Conservation (phyloP, 2,888 invertebrate genomes). For the Chrysodeixis includens region DNA sequence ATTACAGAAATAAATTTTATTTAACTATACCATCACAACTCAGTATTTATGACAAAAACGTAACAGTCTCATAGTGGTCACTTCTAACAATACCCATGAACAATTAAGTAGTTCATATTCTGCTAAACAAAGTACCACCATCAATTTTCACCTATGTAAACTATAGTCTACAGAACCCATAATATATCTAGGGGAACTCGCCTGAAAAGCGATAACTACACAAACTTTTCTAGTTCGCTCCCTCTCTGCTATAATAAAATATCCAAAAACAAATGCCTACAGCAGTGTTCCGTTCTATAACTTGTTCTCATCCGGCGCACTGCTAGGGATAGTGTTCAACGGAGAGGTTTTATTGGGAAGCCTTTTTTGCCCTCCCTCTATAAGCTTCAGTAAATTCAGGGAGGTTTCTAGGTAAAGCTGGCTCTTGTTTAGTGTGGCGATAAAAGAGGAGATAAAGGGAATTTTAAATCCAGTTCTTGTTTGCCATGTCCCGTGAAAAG, state of each 20-base stretch:
- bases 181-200: conserved; percentile 11
- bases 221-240: conserved; percentile 43
- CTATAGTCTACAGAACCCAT: neutral
- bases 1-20: no score
- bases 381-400: neutral
- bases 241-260: conserved; percentile 51
- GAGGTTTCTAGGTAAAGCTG: neutral
- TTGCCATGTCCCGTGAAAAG: no score
- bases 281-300: conserved; percentile 62
- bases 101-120: neutral
- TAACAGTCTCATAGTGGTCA: no score
- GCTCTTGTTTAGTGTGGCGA: neutral
- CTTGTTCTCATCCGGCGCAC: conserved; percentile 57
- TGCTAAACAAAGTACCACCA: neutral
- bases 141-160: conserved; percentile 1
- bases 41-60: no score
- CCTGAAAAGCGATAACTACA: conserved; percentile 27
- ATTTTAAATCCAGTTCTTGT: no score
- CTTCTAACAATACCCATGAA: no score
- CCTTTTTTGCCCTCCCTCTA: conserved; percentile 17
- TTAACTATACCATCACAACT: no score
- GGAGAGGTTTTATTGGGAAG: conserved; percentile 30
- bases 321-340: conserved; percentile 42
- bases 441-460: neutral
- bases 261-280: conserved; percentile 66